Base-by-base conservation (phyloP, 2,888 invertebrate species). In the Ochropleura leucogaster region DNA sequence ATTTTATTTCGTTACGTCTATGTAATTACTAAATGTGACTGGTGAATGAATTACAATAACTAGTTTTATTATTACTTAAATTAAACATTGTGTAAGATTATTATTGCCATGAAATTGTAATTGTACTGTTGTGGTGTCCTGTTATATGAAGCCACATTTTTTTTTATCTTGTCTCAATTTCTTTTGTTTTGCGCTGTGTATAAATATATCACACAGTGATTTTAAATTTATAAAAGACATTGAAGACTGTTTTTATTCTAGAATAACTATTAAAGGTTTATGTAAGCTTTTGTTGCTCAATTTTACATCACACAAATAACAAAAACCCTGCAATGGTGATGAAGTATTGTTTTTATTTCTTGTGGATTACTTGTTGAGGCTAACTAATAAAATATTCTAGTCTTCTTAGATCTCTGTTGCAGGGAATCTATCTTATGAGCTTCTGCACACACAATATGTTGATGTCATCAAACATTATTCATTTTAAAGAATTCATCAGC, bases 161-260 rank as follows among this genome's bases (percentile, higher is more conserved):
- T 78, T 83, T 76, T 60, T 69, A 68, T 76, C 73, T 78, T 83
- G 80, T 88, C 78, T 86, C 86, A 84, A 81, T 83, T 77, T 86
- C 70, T 74, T 83, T 85, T 76, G 49, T 72, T 88, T 85, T 82
- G 84, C 81, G 68, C 82, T 85, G 77, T 82, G 85, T 79, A 85
- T 84, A 71, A 78, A 78, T 86, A 72, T 72, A 81, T 84, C 74
- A 72, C 71, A 53, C 69, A 82, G 80, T 88, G 83, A 85, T 85
- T 76, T 81, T 84, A 82, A 79, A 88, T 88, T 85, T 76, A 89
- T 88, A 91, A 94, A 95, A 94, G 94, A 94, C 94, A 93, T 89
- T 89, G 82, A 94, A 95, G 95, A 95, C 95, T 95, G 95, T 92
- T 92, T 85, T 89, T 88, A 88, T 83, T 78, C 80, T 91, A 88